Evolutionary conservation across 92 coral and sea anemone genomes (phyloP).

Genomic region (Parazoanthus swiftii): DNA sequence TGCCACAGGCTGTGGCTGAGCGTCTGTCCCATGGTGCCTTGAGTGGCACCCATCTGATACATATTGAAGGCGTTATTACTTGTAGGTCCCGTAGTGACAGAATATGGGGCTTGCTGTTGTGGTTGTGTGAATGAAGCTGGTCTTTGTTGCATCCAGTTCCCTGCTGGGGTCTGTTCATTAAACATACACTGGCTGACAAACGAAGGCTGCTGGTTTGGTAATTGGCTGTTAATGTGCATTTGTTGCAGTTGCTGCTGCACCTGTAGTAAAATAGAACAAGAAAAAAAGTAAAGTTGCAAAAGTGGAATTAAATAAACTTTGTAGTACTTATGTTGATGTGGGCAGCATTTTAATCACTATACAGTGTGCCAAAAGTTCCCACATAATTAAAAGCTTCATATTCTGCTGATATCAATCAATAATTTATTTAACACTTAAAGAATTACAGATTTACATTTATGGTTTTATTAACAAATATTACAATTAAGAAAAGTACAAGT

Average conservation of each 20-base stretch:
- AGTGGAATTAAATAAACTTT: not conserved
- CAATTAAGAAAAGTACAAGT: too few relatives aligned
- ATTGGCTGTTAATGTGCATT: conserved; percentile 60
- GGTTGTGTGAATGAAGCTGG: conserved; percentile 80
- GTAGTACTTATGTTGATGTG: too few relatives aligned
- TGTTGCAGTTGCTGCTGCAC: conserved; percentile 94
- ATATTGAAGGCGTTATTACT: conserved; percentile 52
- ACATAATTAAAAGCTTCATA: too few relatives aligned
- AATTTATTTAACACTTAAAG: too few relatives aligned
- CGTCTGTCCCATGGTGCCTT: conserved; percentile 81
- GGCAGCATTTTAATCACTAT: too few relatives aligned
- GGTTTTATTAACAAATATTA: too few relatives aligned
- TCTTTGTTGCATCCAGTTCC: conserved; percentile 75
- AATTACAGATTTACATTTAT: too few relatives aligned
- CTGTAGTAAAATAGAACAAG: conserved; percentile 28
- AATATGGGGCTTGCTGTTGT: conserved; percentile 70
- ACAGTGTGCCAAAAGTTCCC: too few relatives aligned
- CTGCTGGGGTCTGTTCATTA: conserved; percentile 41
- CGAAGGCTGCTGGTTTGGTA: conserved; percentile 61
- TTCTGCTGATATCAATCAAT: too few relatives aligned
- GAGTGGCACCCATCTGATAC: conserved; percentile 65
- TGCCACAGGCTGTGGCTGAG: conserved; percentile 93
- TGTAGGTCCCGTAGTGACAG: conserved; percentile 78
- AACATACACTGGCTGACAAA: conserved; percentile 52
- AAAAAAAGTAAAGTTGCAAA: not conserved